These are phyloP conservation scores for Allygus modestus DNA, from an alignment of 2,888 invertebrate species.

Conservation along the genomic window DNA sequence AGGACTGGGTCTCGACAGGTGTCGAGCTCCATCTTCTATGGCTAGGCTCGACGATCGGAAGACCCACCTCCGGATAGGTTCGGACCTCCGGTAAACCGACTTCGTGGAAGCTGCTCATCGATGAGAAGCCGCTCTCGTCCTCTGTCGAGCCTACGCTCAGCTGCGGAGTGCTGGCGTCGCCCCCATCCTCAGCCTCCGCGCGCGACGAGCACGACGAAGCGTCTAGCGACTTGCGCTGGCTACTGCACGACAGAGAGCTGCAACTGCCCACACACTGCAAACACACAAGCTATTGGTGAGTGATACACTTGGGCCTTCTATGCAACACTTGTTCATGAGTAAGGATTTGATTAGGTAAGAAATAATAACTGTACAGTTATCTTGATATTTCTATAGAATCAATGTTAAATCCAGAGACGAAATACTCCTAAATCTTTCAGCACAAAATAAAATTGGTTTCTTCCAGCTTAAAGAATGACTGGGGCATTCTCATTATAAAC, in stretches of 20 bases:
- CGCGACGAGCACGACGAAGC: slow-evolving; percentile 62
- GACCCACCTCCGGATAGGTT: slow-evolving; percentile 70
- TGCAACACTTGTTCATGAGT: too few species aligned
- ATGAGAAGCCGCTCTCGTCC: slow-evolving; percentile 92
- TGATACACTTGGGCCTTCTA: too few species aligned
- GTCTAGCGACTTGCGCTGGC: slow-evolving; percentile 65
- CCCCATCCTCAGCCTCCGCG: slow-evolving; percentile 72
- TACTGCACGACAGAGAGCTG: slow-evolving; percentile 68
- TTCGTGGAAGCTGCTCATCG: slow-evolving; percentile 91
- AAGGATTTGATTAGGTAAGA: too few species aligned
- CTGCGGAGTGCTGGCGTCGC: slow-evolving; percentile 67
- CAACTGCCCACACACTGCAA: slow-evolving; percentile 69
- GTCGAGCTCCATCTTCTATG: slow-evolving; percentile 69
- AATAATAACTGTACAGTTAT: too few species aligned
- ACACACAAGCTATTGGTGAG: slow-evolving; percentile 56
- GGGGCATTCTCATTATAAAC: too few species aligned
- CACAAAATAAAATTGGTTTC: too few species aligned
- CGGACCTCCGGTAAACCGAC: slow-evolving; percentile 71
- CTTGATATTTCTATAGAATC: too few species aligned
- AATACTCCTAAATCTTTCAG: too few species aligned
- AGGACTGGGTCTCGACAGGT: slow-evolving; percentile 65
- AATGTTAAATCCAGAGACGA: too few species aligned
- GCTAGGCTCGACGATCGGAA: slow-evolving; percentile 69
- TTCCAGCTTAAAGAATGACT: too few species aligned
- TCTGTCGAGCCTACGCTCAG: slow-evolving; percentile 76